Percentiles rank a stretch among this genome's conserved stretches.
Conservation (phyloP, 2,888 invertebrate species). For the Amphipoea lucens region DNA sequence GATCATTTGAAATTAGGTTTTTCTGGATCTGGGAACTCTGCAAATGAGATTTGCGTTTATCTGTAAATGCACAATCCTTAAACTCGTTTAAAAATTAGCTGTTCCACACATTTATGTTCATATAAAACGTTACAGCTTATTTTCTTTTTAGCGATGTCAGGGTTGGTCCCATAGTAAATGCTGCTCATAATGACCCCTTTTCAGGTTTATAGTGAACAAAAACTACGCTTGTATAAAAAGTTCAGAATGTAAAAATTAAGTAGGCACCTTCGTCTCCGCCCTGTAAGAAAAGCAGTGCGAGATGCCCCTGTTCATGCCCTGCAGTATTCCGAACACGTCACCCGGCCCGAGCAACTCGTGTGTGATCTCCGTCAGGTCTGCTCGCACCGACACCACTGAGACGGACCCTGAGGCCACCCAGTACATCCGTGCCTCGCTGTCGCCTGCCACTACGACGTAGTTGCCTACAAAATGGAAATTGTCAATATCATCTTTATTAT, state of each 20-base stretch:
- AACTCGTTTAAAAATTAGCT: too few species aligned
- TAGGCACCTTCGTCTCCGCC: slow-evolving; percentile 86
- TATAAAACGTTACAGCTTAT: too few species aligned
- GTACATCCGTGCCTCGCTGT: slow-evolving; percentile 89
- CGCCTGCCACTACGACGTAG: slow-evolving; percentile 89
- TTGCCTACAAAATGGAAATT: slow-evolving; percentile 76
- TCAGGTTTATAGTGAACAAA: neutral
- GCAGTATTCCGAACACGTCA: slow-evolving; percentile 89
- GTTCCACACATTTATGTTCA: too few species aligned
- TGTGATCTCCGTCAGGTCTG: slow-evolving; percentile 85
- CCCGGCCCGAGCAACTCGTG: slow-evolving; percentile 85
- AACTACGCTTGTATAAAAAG: neutral
- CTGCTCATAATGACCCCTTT: neutral
- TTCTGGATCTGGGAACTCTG: neutral
- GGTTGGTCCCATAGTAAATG: neutral
- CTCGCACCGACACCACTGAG: slow-evolving; percentile 84
- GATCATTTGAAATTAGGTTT: neutral
- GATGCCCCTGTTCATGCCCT: slow-evolving; percentile 86
- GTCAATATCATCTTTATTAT: neutral
- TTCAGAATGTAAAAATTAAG: neutral
- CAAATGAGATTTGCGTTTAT: neutral
- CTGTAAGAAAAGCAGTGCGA: slow-evolving; percentile 89
- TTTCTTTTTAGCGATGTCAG: neutral
- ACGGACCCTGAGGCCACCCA: slow-evolving; percentile 88
- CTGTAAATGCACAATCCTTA: too few species aligned